phyloP scores from a whole-genome alignment of 2,113 vertebrate genomes.

The Sterrhoptilus dennistouni region DNA sequence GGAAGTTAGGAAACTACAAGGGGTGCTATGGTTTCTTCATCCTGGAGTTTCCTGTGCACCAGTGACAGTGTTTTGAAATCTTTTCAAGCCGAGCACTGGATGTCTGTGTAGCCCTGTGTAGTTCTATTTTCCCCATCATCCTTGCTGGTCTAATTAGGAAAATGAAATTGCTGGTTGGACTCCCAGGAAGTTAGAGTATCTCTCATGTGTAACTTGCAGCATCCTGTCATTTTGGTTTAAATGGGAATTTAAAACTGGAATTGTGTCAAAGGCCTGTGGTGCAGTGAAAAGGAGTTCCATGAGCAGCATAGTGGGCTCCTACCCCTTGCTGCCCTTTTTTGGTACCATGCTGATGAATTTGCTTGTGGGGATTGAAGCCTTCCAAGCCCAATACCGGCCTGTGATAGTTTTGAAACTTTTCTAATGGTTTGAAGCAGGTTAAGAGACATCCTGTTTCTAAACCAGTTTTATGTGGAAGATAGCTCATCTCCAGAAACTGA shows the following conservation, averaged over 20 bases:
- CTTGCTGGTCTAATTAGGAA: not conserved
- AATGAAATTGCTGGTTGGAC: not conserved
- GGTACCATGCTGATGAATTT: not conserved
- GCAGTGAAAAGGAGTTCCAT: not conserved
- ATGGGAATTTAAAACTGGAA: not conserved
- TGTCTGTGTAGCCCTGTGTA: not conserved
- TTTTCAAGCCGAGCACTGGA: not conserved
- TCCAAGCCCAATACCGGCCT: not conserved
- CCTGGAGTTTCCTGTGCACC: not conserved
- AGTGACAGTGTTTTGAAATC: not conserved
- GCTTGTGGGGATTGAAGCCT: not conserved
- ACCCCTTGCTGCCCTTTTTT: not conserved
- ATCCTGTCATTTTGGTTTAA: not conserved
- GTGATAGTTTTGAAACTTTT: not conserved
- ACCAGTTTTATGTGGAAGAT: not conserved
- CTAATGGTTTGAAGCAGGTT: not conserved
- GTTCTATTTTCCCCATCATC: not conserved
- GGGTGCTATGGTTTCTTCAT: not conserved
- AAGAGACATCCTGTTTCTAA: not conserved
- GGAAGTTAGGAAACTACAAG: not conserved
- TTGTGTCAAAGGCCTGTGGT: fast-evolving
- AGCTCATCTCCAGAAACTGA: not conserved
- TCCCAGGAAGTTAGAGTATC: not conserved
- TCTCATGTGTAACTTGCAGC: not conserved
- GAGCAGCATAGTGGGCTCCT: not conserved